Percentiles rank a stretch among this genome's conserved stretches.
Evolutionary conservation across 2,113 vertebrate species (phyloP).

Genomic region (Pica pica): DNA sequence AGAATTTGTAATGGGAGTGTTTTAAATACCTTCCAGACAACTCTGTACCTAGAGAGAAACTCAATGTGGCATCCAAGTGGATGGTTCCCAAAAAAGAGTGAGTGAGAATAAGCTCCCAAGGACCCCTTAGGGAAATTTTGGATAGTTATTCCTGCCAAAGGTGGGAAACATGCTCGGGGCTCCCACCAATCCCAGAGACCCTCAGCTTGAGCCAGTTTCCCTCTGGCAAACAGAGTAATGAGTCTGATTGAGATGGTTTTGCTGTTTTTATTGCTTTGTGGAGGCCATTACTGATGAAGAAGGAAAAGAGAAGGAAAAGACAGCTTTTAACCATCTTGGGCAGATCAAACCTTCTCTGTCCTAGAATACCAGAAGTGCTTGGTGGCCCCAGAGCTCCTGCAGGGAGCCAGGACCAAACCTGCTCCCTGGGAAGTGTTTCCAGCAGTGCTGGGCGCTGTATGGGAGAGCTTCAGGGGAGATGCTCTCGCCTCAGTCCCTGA

Average conservation of each 20-base stretch:
- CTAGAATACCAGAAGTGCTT: background rate
- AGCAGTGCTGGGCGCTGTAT: background rate
- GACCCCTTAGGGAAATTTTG: background rate
- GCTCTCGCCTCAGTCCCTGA: background rate
- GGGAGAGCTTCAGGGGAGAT: background rate
- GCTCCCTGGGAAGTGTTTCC: background rate
- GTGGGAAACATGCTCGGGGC: rapidly evolving
- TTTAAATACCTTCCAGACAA: background rate
- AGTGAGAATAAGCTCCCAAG: background rate
- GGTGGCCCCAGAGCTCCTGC: background rate
- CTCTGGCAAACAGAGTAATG: background rate
- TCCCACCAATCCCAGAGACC: background rate
- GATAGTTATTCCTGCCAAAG: background rate
- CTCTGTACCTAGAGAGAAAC: background rate
- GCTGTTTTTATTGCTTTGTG: background rate
- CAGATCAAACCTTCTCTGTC: background rate
- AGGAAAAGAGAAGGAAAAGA: background rate
- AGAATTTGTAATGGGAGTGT: background rate
- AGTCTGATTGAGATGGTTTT: background rate
- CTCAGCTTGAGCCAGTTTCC: background rate
- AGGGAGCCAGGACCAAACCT: background rate
- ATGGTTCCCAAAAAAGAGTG: background rate
- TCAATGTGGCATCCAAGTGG: background rate
- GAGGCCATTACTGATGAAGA: background rate
- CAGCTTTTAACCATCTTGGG: background rate